phyloP scores from a whole-genome alignment of 2,113 vertebrate species.

The Lichenostomus cassidix region DNA sequence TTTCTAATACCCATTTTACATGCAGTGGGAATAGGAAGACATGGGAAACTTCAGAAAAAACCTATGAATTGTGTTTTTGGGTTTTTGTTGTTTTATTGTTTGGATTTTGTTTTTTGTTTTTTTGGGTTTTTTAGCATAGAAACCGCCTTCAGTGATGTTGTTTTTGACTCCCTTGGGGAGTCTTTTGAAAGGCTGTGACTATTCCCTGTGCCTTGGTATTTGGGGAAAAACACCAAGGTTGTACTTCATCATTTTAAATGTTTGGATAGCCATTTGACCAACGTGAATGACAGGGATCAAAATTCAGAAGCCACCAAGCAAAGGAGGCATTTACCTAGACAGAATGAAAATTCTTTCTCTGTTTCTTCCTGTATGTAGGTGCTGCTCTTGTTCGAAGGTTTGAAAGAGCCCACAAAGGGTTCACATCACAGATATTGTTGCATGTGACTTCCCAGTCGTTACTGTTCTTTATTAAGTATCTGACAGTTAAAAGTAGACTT shows the following conservation, averaged over 20 bases:
- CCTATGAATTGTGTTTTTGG: accelerated
- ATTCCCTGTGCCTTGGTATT: not conserved
- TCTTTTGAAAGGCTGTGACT: not conserved
- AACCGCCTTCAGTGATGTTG: not conserved
- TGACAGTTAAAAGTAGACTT: not conserved
- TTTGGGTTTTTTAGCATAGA: not conserved
- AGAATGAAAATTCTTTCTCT: not conserved
- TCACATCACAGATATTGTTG: not conserved
- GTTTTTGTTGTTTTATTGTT: not conserved
- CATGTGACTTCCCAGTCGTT: not conserved
- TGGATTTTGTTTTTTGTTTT: too few species aligned
- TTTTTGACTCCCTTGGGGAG: not conserved
- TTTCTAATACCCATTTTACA: not conserved
- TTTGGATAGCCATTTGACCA: not conserved
- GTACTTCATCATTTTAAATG: not conserved
- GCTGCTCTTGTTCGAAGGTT: not conserved
- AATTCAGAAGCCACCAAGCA: not conserved
- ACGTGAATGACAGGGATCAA: not conserved
- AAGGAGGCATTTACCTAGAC: not conserved
- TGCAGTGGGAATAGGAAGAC: not conserved
- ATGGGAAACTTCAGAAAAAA: not conserved
- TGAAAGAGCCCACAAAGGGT: not conserved
- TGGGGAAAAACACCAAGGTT: not conserved
- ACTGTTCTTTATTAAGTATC: not conserved
- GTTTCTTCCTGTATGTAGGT: not conserved